Conservation (phyloP, 2,888 invertebrate genomes). For the Zonitis immaculata region DNA sequence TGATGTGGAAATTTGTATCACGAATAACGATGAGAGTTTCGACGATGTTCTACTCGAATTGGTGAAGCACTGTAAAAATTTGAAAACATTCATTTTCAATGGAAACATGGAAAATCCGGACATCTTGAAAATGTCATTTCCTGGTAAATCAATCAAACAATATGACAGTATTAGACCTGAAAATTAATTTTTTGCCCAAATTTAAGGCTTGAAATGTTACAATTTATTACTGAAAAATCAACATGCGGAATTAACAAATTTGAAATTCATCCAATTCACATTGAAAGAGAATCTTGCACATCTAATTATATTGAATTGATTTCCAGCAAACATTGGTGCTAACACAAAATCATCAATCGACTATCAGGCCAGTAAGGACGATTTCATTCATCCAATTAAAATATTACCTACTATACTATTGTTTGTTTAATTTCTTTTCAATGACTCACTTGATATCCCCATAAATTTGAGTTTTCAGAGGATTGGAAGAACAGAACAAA, state of each 20-base stretch:
- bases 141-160: not conserved
- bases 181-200: no score
- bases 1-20: constrained; percentile 47
- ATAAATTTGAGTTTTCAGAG: no score
- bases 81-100: constrained; percentile 48
- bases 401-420: constrained; percentile 46
- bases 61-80: constrained; percentile 44
- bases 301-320: not conserved
- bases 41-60: constrained; percentile 48
- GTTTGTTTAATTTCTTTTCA: constrained; percentile 41
- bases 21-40: constrained; percentile 49
- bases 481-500: constrained; percentile 29
- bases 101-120: constrained; percentile 36
- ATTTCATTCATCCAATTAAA: constrained; percentile 51
- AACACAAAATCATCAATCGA: not conserved
- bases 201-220: no score
- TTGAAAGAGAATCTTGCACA: no score
- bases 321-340: constrained; percentile 10
- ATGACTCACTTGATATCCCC: no score
- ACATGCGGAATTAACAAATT: no score
- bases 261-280: no score
- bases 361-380: constrained; percentile 27
- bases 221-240: no score
- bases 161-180: no score
- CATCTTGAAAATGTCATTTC: not conserved